phyloP scores from a whole-genome alignment of 1,140 invertebrate genomes.

The Orussus abietinus region DNA sequence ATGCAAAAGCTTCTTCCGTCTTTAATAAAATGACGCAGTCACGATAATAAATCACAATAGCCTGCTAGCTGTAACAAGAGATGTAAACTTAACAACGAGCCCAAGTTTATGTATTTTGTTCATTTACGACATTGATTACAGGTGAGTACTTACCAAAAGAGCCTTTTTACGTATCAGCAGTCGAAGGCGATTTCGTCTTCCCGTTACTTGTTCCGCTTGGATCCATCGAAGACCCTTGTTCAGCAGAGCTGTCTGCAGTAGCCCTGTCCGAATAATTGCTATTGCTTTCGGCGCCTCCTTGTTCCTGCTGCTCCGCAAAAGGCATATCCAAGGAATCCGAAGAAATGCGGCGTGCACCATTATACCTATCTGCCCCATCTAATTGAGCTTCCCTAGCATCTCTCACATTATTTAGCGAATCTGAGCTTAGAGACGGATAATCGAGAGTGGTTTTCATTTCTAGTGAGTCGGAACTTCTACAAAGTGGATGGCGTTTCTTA shows the following conservation, averaged over 20 bases:
- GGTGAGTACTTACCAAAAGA: constrained; percentile 14
- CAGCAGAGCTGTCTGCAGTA: constrained; percentile 16
- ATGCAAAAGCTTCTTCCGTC: constrained; percentile 42
- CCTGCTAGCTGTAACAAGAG: constrained; percentile 31
- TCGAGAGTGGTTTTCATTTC: constrained; percentile 49
- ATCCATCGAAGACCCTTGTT: constrained; percentile 16
- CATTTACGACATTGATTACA: constrained; percentile 16
- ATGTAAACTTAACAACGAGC: constrained; percentile 8
- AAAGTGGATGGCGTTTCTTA: constrained; percentile 37
- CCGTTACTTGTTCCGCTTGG: constrained; percentile 24
- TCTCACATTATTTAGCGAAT: constrained; percentile 46
- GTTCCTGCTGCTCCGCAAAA: constrained; percentile 33
- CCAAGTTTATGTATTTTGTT: neutral
- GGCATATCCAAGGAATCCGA: constrained; percentile 48
- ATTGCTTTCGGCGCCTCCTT: constrained; percentile 25
- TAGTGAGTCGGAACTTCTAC: constrained; percentile 47
- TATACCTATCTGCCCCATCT: constrained; percentile 27
- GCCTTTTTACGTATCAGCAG: constrained; percentile 17
- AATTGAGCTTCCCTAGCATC: constrained; percentile 34
- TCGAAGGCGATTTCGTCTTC: constrained; percentile 25
- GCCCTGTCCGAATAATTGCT: constrained; percentile 23
- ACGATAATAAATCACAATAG: constrained; percentile 22
- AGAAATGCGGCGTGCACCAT: constrained; percentile 39
- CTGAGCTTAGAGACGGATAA: constrained; percentile 47
- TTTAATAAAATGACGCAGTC: constrained; percentile 31